phyloP scores from a whole-genome alignment of 2,113 vertebrate species.

The Myocastor coypus region DNA sequence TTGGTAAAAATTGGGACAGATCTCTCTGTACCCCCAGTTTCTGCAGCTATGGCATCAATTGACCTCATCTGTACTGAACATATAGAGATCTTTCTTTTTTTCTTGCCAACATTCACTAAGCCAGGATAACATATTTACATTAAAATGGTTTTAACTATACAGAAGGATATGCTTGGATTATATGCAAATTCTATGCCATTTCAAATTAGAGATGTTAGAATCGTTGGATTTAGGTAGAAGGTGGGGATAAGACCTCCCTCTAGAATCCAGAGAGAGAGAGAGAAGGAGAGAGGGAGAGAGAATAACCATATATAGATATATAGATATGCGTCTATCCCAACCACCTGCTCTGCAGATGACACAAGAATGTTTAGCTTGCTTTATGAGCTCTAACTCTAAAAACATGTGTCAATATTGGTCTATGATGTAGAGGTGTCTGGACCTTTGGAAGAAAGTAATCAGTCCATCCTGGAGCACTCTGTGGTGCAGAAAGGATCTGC shows the following conservation, averaged over 20 bases:
- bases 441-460: neutral
- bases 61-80: neutral
- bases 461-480: neutral
- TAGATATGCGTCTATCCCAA: neutral
- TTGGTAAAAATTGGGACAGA: neutral
- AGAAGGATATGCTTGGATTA: neutral
- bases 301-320: neutral
- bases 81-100: neutral
- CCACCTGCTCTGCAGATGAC: neutral
- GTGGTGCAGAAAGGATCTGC: neutral
- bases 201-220: neutral
- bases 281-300: no score
- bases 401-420: neutral
- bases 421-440: neutral
- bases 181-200: neutral
- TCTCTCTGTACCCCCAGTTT: neutral
- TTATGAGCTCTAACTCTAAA: conserved; percentile 7
- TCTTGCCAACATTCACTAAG: neutral
- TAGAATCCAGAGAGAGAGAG: no score
- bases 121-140: neutral
- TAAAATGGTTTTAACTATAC: neutral
- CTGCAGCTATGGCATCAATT: neutral
- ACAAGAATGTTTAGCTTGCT: conserved; percentile 13
- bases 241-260: neutral
- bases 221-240: neutral